These are phyloP conservation scores for Ametastegia equiseti DNA, from an alignment of 2,888 invertebrate species.

Conservation along the genomic window DNA sequence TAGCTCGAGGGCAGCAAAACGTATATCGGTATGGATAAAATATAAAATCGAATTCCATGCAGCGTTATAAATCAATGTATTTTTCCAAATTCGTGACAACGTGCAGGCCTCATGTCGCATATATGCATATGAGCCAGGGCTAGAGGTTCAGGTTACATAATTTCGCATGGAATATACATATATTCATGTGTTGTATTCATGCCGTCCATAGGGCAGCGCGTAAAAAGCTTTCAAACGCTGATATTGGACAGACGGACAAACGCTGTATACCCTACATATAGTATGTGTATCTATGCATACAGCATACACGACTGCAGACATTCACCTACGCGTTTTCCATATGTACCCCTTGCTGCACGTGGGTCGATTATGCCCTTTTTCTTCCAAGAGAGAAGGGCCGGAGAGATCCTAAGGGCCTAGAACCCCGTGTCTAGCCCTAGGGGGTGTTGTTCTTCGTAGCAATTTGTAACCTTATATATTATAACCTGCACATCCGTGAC, in stretches of 20 bases:
- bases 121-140: conserved; percentile 1
- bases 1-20: background rate
- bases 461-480: background rate
- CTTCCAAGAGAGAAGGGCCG: too few relatives aligned
- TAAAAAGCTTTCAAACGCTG: background rate
- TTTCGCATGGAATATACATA: conserved; percentile 8
- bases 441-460: background rate
- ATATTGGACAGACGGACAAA: background rate
- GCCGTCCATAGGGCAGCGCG: background rate
- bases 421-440: conserved; percentile 10
- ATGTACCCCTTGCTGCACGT: background rate
- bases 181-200: conserved; percentile 28
- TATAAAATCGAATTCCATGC: background rate
- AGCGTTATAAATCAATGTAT: conserved; percentile 29
- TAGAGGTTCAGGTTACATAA: conserved; percentile 20
- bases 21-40: background rate
- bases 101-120: conserved; percentile 4
- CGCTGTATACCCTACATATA: too few relatives aligned
- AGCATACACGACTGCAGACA: too few relatives aligned
- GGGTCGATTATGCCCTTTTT: background rate
- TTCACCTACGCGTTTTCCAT: too few relatives aligned
- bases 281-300: too few relatives aligned
- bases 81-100: background rate
- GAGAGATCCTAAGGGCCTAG: background rate
- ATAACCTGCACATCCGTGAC: background rate